A percentile compares a stretch with the other conserved stretches of the same genome.
Conservation (phyloP, 2,797 vertebrate species). For the Zalophus californianus region DNA sequence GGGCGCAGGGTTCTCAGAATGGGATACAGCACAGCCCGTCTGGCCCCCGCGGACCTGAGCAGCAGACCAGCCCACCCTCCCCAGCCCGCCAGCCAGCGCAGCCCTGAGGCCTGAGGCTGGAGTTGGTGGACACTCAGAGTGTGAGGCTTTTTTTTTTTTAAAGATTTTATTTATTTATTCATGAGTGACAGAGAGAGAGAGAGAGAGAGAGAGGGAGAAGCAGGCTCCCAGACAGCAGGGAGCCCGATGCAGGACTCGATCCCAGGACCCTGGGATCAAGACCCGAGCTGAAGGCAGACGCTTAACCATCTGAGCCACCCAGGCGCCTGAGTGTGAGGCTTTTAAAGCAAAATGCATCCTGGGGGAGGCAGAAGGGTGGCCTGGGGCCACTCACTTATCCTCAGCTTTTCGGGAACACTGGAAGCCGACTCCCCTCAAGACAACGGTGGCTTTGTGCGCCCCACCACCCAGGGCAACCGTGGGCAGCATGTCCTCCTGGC, state of each 20-base stretch:
- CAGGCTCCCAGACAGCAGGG: too few relatives aligned
- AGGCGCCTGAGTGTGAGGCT: neutral
- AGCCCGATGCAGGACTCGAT: too few relatives aligned
- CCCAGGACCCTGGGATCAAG: too few relatives aligned
- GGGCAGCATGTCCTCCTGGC: neutral
- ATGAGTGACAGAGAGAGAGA: too few relatives aligned
- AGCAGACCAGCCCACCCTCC: fast-evolving
- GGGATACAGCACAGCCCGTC: fast-evolving
- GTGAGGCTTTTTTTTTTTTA: neutral
- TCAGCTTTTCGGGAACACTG: slow-evolving; percentile 25
- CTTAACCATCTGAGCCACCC: too few relatives aligned
- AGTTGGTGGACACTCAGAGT: fast-evolving
- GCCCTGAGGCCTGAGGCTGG: neutral
- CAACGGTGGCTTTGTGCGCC: fast-evolving
- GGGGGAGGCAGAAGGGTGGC: neutral
- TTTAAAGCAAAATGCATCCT: neutral
- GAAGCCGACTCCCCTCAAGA: neutral
- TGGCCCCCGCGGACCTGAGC: fast-evolving
- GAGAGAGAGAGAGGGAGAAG: too few relatives aligned
- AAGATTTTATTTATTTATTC: too few relatives aligned
- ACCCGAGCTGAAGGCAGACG: too few relatives aligned
- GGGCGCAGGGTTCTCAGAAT: neutral
- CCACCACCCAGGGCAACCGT: fast-evolving
- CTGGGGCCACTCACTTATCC: slow-evolving; percentile 24
- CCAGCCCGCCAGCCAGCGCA: fast-evolving